Percentiles rank a stretch among this genome's conserved stretches.
Evolutionary conservation across 2,888 invertebrate genomes (phyloP).

Genomic region (Iphiclides podalirius): DNA sequence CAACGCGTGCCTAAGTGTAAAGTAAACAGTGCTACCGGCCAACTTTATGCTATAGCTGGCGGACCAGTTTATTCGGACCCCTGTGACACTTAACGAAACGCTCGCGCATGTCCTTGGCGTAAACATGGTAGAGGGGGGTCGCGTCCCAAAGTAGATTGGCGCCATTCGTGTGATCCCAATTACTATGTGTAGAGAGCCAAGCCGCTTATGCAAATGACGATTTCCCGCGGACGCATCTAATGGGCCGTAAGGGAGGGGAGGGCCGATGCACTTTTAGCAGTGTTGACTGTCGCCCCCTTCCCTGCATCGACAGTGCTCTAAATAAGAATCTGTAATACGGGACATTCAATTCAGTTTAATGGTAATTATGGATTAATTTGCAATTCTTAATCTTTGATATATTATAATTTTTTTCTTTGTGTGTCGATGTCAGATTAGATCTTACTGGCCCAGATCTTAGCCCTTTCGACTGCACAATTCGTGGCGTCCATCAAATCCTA

Average conservation of each 20-base stretch:
- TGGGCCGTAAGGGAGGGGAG: slow-evolving; percentile 57
- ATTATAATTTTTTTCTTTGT: too few species aligned
- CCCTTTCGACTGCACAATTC: too few species aligned
- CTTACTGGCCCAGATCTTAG: too few species aligned
- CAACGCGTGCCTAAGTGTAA: slow-evolving; percentile 67
- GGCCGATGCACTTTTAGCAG: slow-evolving; percentile 64
- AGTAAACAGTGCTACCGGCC: slow-evolving; percentile 66
- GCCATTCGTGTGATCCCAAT: slow-evolving; percentile 70
- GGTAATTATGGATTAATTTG: too few species aligned
- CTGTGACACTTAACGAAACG: slow-evolving; percentile 28
- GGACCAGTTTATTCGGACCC: slow-evolving; percentile 47
- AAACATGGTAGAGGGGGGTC: slow-evolving; percentile 31
- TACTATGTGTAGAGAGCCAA: slow-evolving; percentile 74
- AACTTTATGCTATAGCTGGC: slow-evolving; percentile 62
- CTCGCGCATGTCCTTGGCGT: slow-evolving; percentile 30
- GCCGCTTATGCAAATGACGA: slow-evolving; percentile 79
- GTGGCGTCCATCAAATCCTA: too few species aligned
- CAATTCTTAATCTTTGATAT: too few species aligned
- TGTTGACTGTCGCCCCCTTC: slow-evolving; percentile 6
- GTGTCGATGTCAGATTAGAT: too few species aligned
- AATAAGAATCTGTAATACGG: slow-evolving; percentile 15
- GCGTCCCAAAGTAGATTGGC: slow-evolving; percentile 51
- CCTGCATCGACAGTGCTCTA: slow-evolving; percentile 1
- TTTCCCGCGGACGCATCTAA: slow-evolving; percentile 76
- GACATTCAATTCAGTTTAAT: too few species aligned